Evolutionary conservation across 2,113 vertebrate species (phyloP), one percentile per base, ranked within the genome.

Genomic region (Cromileptes altivelis): DNA sequence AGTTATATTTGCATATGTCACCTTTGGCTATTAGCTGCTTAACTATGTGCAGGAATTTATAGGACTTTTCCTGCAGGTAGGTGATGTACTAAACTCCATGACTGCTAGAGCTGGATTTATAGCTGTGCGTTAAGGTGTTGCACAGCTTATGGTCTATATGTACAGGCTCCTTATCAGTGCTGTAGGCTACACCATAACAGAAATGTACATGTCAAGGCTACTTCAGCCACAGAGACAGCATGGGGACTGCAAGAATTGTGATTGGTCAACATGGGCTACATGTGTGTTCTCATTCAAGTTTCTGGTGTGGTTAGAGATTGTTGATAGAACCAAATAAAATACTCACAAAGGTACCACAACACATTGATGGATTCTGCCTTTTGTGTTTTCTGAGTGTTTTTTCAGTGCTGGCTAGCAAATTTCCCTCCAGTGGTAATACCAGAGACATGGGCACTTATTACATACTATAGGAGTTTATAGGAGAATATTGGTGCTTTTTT

Each of bases 11-110:
- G 62, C 67, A 77, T 68, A 69, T 61, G 53, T 56, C 67, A 52
- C 62, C 52, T 76, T 69, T 33, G 62, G 74, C 60, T 74, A 67
- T 81, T 68, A 50, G 42, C 58, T 67, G 42, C 55, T 68, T 60
- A 75, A 52, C 70, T 37, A 52, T 70, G 75, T 40, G 27, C 52
- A 70, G 56, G 37, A 75, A 60, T 55, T 70, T 60, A 49, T 47
- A 42, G 15, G 27, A 70, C 56, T 63, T 75, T 60, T 18, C 82
- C 53, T 79, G 70, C 53, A 76, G n/a, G 25, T 53, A 60, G 58
- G 23, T 49, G 11, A 55, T 42, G 18, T 17, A 21, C 56, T 57
- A 40, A 80, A 60, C 15, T 62, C 47, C 40, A 2, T 53, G 14
- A 33, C 45, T 23, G 18, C 18, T 45, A 4, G 2, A 23, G 14